phyloP scores from a whole-genome alignment of 2,888 invertebrate genomes.

The Lasioglossum marginatum region DNA sequence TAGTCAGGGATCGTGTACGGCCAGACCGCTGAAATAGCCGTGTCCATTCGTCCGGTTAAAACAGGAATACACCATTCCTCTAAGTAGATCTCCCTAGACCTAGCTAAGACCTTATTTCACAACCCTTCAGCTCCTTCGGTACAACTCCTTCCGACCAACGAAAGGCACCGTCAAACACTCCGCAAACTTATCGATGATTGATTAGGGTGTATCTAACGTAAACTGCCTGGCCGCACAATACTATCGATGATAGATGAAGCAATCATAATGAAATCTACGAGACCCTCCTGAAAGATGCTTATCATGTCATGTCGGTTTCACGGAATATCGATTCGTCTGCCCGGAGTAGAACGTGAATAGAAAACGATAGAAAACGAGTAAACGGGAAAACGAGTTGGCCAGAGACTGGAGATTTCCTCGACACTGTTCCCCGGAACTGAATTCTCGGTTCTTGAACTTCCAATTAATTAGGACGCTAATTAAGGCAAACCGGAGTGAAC shows the following conservation, averaged over 20 bases:
- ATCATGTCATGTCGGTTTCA: constrained; percentile 40
- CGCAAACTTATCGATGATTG: background rate
- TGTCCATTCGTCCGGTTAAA: background rate
- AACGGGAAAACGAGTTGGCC: constrained; percentile 13
- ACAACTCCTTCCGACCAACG: no score
- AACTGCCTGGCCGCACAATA: background rate
- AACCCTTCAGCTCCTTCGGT: background rate
- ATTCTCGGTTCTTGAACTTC: constrained; percentile 59
- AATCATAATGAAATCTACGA: constrained; percentile 28
- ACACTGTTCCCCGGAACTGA: constrained; percentile 25
- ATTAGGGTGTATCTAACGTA: background rate
- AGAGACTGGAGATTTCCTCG: constrained; percentile 44
- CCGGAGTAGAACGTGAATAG: constrained; percentile 25
- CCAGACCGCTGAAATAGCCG: background rate
- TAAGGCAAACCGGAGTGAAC: constrained; percentile 64
- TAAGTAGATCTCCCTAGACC: background rate
- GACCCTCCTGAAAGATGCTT: constrained; percentile 17
- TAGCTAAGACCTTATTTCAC: background rate
- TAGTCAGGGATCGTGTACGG: background rate
- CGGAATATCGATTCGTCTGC: constrained; percentile 44
- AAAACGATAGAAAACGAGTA: constrained; percentile 37
- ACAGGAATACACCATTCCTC: background rate
- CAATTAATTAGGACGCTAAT: constrained; percentile 71
- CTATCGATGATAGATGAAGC: constrained; percentile 24
- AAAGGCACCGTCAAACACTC: background rate